Evolutionary conservation across 1,140 invertebrate species (phyloP), one percentile per base, ranked within the genome.

Genomic region (Trachymyrmex septentrionalis): DNA sequence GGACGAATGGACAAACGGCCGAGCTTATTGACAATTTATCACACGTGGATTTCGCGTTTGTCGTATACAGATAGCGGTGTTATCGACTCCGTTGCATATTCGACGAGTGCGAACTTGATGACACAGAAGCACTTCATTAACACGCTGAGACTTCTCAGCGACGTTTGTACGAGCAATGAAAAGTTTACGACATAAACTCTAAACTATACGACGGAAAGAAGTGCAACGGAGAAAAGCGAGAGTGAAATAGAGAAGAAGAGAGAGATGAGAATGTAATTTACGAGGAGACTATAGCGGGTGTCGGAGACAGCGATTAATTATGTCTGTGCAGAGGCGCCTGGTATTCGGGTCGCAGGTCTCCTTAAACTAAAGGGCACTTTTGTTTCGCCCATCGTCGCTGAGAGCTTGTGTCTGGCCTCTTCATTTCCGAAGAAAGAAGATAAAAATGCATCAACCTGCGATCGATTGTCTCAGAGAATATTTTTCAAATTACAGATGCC

Each of bases 231-330:
- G 21, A 44, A 44, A 86, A 16, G 48, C 48, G 64, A 73, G 14
- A 55, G 48, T 19, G 24, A 21, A 0, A 53, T 1, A 50, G 19
- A 66, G 44, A 55, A 69, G 87, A 72, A 77, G 57, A 76, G 27
- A 27, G 59, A 55, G 14, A 27, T 57, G 69, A 75, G 71, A 89
- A 48, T 72, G 63, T 92, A 92, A 92, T 92, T 92, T 92, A 91
- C 89, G 90, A 86, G 88, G 69, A 44, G 38, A 69, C 53, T 69
- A 86, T 71, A 63, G 86, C 86, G 78, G 81, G 78, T 91, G 91
- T 86, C 64, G 87, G 78, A 88, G 91, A 91, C 91, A 91, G 87
- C 85, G 88, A 92, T 91, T 92, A 91, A 92, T 92, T 92, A 92
- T 76, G 78, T 85, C 67, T 66, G 44, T 55, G 78, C 64, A 85